Evolutionary conservation across 2,797 vertebrate species (phyloP).

Genomic region (Pseudotriccus pelzelni): DNA sequence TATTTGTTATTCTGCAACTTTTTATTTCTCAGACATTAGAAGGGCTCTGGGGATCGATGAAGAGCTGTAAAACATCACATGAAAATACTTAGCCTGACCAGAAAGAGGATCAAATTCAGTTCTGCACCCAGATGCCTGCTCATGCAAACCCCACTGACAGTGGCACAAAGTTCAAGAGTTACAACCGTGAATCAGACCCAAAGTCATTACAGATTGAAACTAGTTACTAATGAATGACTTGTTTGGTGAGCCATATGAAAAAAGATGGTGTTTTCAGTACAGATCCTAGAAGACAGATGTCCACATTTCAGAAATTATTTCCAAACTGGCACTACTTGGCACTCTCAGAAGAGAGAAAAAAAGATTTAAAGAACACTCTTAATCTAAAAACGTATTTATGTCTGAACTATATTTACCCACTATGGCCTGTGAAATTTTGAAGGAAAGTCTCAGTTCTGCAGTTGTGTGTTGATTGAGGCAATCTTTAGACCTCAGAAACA

Average conservation of each 20-base stretch:
- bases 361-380: constrained; percentile 3
- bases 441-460: not conserved
- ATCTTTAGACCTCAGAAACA: not conserved
- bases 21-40: not conserved
- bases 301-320: constrained; percentile 58
- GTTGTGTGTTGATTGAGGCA: not conserved
- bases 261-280: constrained; percentile 59
- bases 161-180: not conserved
- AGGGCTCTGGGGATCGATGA: not conserved
- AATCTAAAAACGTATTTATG: constrained; percentile 6
- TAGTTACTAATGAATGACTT: constrained; percentile 44
- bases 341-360: not conserved
- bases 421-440: not conserved
- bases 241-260: constrained; percentile 50
- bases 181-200: not conserved
- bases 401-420: constrained; percentile 43
- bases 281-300: constrained; percentile 57
- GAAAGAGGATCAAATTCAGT: not conserved
- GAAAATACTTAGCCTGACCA: not conserved
- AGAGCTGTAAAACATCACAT: not conserved
- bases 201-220: not conserved
- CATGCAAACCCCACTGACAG: not conserved
- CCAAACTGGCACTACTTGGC: constrained; percentile 38
- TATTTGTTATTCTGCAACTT: not conserved
- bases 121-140: not conserved